A percentile compares a stretch with the other conserved stretches of the same genome.
These are phyloP conservation scores for Thamnophis elegans DNA, from an alignment of 2,797 vertebrate species.

Conservation along the genomic window DNA sequence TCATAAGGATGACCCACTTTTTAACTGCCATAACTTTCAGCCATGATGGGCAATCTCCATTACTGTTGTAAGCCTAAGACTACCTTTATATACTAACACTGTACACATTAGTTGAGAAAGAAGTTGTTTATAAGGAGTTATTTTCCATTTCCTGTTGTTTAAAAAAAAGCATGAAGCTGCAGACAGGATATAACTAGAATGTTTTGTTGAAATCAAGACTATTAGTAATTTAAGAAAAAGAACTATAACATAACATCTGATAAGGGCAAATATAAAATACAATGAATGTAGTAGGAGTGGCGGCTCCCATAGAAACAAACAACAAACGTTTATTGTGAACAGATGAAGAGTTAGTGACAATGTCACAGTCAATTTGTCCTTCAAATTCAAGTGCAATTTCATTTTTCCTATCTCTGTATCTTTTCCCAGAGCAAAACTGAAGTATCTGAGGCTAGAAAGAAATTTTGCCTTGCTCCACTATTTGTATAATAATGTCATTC, in stretches of 20 bases:
- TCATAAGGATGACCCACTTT: too few relatives aligned
- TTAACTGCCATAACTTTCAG: too few relatives aligned
- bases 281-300: not conserved
- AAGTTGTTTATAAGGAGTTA: not conserved
- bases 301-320: not conserved
- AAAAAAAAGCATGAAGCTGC: not conserved
- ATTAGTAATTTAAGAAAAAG: not conserved
- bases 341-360: not conserved
- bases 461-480: not conserved
- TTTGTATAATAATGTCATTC: not conserved
- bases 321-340: not conserved
- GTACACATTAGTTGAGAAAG: not conserved
- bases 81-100: not conserved
- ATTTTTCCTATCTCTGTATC: not conserved
- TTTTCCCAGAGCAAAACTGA: not conserved
- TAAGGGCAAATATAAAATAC: not conserved
- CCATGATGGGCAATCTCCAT: too few relatives aligned
- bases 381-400: not conserved
- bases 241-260: not conserved
- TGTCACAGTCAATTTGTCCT: not conserved
- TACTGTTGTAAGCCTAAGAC: too few relatives aligned
- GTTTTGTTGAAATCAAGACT: not conserved
- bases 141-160: not conserved
- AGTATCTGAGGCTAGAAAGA: not conserved
- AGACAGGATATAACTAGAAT: not conserved